A percentile compares a stretch with the other conserved stretches of the same genome.
Evolutionary conservation across 2,797 vertebrate species (phyloP).

Genomic region (Paguma larvata): DNA sequence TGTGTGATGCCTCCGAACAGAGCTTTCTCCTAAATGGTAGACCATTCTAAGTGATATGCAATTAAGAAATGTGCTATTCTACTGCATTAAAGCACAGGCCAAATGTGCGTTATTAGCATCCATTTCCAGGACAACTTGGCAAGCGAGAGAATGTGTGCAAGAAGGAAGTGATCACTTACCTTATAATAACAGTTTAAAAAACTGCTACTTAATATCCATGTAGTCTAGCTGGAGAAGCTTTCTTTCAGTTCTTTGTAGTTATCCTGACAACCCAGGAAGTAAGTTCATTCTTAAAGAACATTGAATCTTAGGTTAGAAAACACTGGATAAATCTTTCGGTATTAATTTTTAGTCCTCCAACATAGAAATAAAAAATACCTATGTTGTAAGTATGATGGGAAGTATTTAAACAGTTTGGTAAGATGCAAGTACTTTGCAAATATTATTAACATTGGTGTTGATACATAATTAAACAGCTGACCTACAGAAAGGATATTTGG

Average conservation of each 20-base stretch:
- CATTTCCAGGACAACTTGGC: slow-evolving; percentile 71
- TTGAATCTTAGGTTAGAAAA: background rate
- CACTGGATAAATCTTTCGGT: background rate
- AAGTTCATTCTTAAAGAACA: background rate
- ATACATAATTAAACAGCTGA: background rate
- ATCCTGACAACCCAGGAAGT: slow-evolving; percentile 19
- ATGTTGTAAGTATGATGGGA: background rate
- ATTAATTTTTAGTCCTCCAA: background rate
- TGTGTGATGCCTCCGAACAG: slow-evolving; percentile 74
- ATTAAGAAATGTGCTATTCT: slow-evolving; percentile 78
- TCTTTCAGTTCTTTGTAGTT: background rate
- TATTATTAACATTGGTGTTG: background rate
- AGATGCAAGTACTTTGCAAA: background rate
- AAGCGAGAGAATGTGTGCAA: slow-evolving; percentile 69
- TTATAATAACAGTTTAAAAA: slow-evolving; percentile 61
- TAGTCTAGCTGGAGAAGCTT: background rate
- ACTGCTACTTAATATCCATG: slow-evolving; percentile 15
- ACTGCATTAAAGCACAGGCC: slow-evolving; percentile 65
- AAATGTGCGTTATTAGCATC: slow-evolving; percentile 73
- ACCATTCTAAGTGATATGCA: slow-evolving; percentile 70
- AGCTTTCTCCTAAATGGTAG: slow-evolving; percentile 77
- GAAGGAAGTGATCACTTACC: slow-evolving; percentile 77
- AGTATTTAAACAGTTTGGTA: slow-evolving; percentile 4
- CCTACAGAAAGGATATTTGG: background rate
- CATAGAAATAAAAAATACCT: slow-evolving; percentile 20